Conservation (phyloP, 2,888 invertebrate species). For the Drosophila melanosoma region DNA sequence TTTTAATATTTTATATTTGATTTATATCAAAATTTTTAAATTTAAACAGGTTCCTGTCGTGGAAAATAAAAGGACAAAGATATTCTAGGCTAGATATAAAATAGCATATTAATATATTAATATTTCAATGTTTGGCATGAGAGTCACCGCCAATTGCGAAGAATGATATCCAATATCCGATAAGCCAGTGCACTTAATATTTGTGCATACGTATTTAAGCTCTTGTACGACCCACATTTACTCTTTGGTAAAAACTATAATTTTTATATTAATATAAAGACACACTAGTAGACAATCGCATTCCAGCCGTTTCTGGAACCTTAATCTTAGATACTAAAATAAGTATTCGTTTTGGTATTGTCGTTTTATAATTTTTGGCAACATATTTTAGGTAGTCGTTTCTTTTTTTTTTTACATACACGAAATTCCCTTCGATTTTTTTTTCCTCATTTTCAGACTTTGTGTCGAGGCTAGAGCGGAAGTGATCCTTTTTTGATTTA, state of each 20-base stretch:
- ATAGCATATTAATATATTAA: not conserved
- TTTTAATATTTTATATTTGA: not conserved
- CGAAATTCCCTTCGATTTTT: not conserved
- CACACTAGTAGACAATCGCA: not conserved
- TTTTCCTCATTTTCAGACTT: not conserved
- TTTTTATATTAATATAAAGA: not conserved
- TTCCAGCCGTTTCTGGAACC: not conserved
- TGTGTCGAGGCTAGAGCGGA: not conserved
- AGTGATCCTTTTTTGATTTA: not conserved
- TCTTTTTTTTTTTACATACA: not conserved
- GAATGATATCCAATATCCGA: not conserved
- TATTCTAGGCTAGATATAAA: not conserved
- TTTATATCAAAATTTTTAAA: not conserved
- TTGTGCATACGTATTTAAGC: not conserved
- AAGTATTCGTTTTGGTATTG: not conserved
- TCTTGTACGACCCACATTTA: not conserved
- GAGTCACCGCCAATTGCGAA: not conserved
- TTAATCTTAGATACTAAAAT: not conserved
- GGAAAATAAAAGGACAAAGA: not conserved
- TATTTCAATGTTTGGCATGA: not conserved
- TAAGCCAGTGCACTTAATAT: not conserved
- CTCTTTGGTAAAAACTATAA: not conserved
- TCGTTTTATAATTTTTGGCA: not conserved
- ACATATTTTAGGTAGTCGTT: not conserved
- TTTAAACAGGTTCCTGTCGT: not conserved